Conservation (phyloP, 1,140 invertebrate species). For the Metaphire vulgaris region DNA sequence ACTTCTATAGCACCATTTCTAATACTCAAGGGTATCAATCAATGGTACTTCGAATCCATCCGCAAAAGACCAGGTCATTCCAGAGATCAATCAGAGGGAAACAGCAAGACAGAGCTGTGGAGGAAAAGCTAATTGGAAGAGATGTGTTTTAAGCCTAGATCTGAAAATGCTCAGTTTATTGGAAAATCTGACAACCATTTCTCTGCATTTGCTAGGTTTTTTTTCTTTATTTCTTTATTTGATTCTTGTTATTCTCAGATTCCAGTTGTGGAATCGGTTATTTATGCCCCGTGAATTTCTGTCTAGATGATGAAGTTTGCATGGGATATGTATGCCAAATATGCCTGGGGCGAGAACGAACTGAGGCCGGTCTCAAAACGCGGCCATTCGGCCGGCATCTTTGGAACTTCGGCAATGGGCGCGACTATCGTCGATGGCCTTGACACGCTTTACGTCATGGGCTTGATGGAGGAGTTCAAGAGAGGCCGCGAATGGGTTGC, state of each 20-base stretch:
- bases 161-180: too few species aligned
- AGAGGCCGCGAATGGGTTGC: slow-evolving; percentile 88
- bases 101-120: too few species aligned
- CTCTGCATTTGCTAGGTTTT: neutral
- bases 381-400: slow-evolving; percentile 84
- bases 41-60: too few species aligned
- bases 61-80: too few species aligned
- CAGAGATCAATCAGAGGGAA: too few species aligned
- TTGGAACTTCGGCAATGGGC: slow-evolving; percentile 75
- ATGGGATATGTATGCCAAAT: slow-evolving; percentile 89
- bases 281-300: too few species aligned
- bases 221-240: neutral
- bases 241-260: neutral
- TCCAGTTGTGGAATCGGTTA: neutral
- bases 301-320: slow-evolving; percentile 61
- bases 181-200: too few species aligned
- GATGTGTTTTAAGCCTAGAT: too few species aligned
- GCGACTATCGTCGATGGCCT: slow-evolving; percentile 94
- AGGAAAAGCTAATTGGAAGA: too few species aligned
- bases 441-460: slow-evolving; percentile 97
- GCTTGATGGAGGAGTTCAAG: slow-evolving; percentile 83
- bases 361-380: slow-evolving; percentile 79
- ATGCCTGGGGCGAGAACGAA: slow-evolving; percentile 98
- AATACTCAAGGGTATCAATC: too few species aligned
- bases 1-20: too few species aligned